Evolutionary conservation across 2,888 invertebrate species (phyloP).

Genomic region (Margaritifera margaritifera): DNA sequence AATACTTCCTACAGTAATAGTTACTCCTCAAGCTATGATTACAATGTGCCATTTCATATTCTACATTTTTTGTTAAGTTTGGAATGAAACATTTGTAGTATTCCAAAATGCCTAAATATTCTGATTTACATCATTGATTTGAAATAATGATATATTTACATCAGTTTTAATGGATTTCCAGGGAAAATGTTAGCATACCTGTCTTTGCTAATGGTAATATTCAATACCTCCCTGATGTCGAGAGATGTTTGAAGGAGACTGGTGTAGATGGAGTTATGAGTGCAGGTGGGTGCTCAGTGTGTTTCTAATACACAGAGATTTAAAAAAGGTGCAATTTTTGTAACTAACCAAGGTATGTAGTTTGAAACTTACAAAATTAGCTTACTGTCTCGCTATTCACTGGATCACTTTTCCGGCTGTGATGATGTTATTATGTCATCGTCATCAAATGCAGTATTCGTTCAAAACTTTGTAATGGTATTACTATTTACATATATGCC

Average conservation of each 20-base stretch:
- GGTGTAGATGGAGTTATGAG: conserved; percentile 81
- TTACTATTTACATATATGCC: too few relatives aligned
- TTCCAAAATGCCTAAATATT: too few relatives aligned
- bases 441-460: too few relatives aligned
- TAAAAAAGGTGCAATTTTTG: neutral
- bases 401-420: too few relatives aligned
- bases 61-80: conserved; percentile 2
- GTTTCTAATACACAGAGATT: neutral
- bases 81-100: too few relatives aligned
- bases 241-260: conserved; percentile 87
- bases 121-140: too few relatives aligned
- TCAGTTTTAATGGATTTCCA: conserved; percentile 67
- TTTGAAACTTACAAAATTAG: too few relatives aligned
- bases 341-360: too few relatives aligned
- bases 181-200: conserved; percentile 89
- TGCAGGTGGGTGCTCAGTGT: conserved; percentile 69
- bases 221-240: conserved; percentile 89
- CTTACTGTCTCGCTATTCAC: too few relatives aligned
- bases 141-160: too few relatives aligned
- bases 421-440: too few relatives aligned
- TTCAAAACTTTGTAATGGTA: too few relatives aligned
- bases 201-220: conserved; percentile 99
- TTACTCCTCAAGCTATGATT: neutral
- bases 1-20: neutral
- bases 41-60: neutral